A percentile compares a stretch with the other conserved stretches of the same genome.
Evolutionary conservation across 2,113 vertebrate species (phyloP).

Genomic region (Diadophis punctatus): DNA sequence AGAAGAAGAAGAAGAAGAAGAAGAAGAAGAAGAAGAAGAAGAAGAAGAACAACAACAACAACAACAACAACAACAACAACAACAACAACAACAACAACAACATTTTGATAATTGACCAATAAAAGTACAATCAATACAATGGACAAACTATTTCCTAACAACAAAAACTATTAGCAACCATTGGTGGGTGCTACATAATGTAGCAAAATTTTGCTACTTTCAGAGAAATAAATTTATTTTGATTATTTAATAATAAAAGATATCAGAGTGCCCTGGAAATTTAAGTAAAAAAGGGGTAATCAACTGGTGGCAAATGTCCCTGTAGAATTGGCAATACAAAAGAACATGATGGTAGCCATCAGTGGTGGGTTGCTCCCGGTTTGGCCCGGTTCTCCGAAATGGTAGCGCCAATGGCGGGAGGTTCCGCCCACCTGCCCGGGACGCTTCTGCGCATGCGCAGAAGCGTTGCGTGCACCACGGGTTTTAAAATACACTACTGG

Average conservation of each 20-base stretch:
- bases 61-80: too few species aligned
- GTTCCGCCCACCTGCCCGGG: too few species aligned
- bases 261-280: not conserved
- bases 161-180: not conserved
- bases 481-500: not conserved
- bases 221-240: not conserved
- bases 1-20: too few species aligned
- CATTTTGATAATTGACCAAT: too few species aligned
- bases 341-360: not conserved
- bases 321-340: not conserved
- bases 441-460: too few species aligned
- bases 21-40: too few species aligned
- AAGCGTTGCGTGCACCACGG: too few species aligned
- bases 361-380: too few species aligned
- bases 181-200: not conserved
- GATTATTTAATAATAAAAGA: not conserved
- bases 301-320: not conserved
- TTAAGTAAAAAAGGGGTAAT: not conserved
- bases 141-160: not conserved
- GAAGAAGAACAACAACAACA: fast-evolving
- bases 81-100: too few species aligned
- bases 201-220: not conserved
- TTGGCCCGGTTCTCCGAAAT: too few species aligned
- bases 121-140: not conserved
- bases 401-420: too few species aligned